Evolutionary conservation across 2,113 vertebrate genomes (phyloP).

Genomic region (Phrynosoma blainvillii): DNA sequence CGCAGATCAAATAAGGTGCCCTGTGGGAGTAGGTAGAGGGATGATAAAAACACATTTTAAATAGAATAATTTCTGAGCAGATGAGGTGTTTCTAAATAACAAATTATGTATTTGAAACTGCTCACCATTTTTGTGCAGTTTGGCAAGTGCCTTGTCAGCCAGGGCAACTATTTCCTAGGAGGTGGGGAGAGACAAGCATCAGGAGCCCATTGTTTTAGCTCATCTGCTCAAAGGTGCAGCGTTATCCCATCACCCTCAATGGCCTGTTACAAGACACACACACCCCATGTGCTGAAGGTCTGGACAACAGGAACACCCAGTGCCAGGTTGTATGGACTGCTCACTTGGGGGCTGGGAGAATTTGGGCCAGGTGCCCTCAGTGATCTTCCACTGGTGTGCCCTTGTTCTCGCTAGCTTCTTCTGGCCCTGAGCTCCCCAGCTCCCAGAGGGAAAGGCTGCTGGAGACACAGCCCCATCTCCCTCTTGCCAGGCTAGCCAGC

Average conservation of each 20-base stretch:
- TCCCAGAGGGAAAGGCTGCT: not conserved
- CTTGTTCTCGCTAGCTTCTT: not conserved
- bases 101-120: not conserved
- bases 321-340: too few species aligned
- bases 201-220: not conserved
- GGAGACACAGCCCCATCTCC: not conserved
- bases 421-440: not conserved
- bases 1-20: not conserved
- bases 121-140: slow-evolving; percentile 51
- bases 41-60: too few species aligned
- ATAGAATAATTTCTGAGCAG: not conserved
- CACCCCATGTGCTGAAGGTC: too few species aligned
- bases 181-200: not conserved
- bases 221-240: too few species aligned
- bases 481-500: not conserved
- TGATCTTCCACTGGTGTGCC: not conserved
- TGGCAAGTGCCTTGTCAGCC: slow-evolving; percentile 44
- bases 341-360: too few species aligned
- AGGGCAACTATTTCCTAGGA: slow-evolving; percentile 72
- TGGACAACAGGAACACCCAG: too few species aligned
- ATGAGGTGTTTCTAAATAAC: not conserved
- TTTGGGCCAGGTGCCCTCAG: too few species aligned
- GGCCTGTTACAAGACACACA: too few species aligned
- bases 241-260: too few species aligned
- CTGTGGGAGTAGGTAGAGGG: not conserved